A percentile compares a stretch with the other conserved stretches of the same genome.
These are phyloP conservation scores for Chelonus insularis DNA, from an alignment of 1,140 invertebrate species.

Conservation along the genomic window DNA sequence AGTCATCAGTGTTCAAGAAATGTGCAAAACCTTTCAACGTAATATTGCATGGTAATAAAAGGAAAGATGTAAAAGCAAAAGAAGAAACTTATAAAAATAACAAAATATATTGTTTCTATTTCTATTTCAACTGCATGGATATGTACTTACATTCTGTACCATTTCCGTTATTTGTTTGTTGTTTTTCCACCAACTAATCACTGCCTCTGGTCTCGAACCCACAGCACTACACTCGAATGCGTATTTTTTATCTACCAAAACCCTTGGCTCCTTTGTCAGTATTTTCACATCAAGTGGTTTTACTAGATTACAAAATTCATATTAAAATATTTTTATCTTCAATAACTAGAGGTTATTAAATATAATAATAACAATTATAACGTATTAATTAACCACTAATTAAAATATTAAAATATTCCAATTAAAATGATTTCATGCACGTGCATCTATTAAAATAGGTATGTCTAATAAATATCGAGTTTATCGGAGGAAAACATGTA, in stretches of 20 bases:
- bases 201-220: constrained; percentile 78
- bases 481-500: too few relatives aligned
- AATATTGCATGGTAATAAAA: constrained; percentile 13
- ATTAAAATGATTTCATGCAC: too few relatives aligned
- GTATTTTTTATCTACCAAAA: constrained; percentile 79
- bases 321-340: too few relatives aligned
- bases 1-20: neutral
- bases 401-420: too few relatives aligned
- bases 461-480: too few relatives aligned
- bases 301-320: too few relatives aligned
- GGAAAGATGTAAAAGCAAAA: neutral
- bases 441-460: too few relatives aligned
- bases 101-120: neutral
- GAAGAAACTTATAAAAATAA: neutral
- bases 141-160: constrained; percentile 75
- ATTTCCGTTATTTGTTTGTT: constrained; percentile 75
- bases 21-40: constrained; percentile 26
- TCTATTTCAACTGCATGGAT: too few relatives aligned
- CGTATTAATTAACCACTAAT: too few relatives aligned
- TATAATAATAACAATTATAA: too few relatives aligned
- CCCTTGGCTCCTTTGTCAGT: constrained; percentile 74
- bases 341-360: too few relatives aligned
- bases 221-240: constrained; percentile 81
- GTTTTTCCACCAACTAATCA: constrained; percentile 84
- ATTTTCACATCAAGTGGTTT: constrained; percentile 81